Evolutionary conservation across 1,140 invertebrate species (phyloP).

Genomic region (Cyphomyrmex costatus): DNA sequence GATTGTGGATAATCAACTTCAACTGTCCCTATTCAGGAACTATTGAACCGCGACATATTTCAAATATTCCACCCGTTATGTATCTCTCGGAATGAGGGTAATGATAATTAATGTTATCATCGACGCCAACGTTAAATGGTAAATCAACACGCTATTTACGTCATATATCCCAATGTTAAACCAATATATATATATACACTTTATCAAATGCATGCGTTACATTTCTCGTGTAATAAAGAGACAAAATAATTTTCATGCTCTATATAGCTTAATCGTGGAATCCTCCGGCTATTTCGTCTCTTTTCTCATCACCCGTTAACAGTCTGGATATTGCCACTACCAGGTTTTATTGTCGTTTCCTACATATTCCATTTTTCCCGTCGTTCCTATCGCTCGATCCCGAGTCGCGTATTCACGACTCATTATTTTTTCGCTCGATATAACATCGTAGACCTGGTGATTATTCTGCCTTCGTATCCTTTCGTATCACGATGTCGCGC

Average conservation of each 20-base stretch:
- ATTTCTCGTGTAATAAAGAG: neutral
- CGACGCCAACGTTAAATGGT: constrained; percentile 28
- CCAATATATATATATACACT: neutral
- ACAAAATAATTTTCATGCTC: constrained; percentile 19
- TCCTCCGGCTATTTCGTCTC: neutral
- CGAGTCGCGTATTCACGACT: neutral
- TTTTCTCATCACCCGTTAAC: neutral
- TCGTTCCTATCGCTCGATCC: neutral
- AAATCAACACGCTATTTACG: constrained; percentile 57
- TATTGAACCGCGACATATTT: constrained; percentile 49
- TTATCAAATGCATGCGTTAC: constrained; percentile 15
- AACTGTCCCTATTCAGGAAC: constrained; percentile 30
- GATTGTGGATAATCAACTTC: constrained; percentile 58
- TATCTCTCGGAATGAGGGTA: constrained; percentile 38
- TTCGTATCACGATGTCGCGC: neutral
- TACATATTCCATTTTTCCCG: neutral
- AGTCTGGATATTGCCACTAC: constrained; percentile 6
- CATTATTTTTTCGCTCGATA: constrained; percentile 30
- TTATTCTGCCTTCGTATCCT: neutral
- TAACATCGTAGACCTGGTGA: neutral
- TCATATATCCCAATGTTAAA: constrained; percentile 24
- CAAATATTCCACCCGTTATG: constrained; percentile 45
- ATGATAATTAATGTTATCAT: constrained; percentile 57
- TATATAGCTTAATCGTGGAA: constrained; percentile 7
- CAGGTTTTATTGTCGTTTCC: neutral